These are phyloP conservation scores for Scyliorhinus canicula DNA, from an alignment of 2,797 vertebrate species.

Conservation along the genomic window DNA sequence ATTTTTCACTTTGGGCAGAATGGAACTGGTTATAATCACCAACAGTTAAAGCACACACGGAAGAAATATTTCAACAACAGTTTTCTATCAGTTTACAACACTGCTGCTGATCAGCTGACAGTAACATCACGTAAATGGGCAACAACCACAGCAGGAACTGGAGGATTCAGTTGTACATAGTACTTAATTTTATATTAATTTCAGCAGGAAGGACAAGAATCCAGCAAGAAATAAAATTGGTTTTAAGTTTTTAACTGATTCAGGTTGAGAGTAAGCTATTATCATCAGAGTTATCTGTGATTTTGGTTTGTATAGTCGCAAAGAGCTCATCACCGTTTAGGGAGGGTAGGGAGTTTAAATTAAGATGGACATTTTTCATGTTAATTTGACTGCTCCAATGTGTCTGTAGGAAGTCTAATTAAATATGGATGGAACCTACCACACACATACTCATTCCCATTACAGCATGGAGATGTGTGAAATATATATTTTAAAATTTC, in stretches of 20 bases:
- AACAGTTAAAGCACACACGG: neutral
- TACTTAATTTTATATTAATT: neutral
- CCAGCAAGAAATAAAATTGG: neutral
- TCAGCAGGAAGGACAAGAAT: neutral
- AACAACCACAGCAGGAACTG: neutral
- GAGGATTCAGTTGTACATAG: neutral
- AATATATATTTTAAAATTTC: too few relatives aligned
- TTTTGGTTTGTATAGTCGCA: conserved; percentile 48
- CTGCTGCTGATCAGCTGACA: neutral
- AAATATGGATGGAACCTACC: neutral
- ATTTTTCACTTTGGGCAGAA: neutral
- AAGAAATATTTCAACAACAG: neutral
- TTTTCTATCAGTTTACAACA: neutral
- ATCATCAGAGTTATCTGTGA: conserved; percentile 70
- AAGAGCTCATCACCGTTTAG: neutral
- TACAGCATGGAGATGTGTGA: neutral
- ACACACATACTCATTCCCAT: neutral
- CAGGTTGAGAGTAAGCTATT: conserved; percentile 40
- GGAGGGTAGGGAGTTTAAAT: neutral
- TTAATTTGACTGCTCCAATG: neutral
- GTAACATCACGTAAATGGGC: neutral
- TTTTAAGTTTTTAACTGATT: too few relatives aligned
- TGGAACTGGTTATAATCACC: neutral
- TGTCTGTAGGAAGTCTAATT: neutral
- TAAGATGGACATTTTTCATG: neutral